Evolutionary conservation across 2,888 invertebrate genomes (phyloP).

Genomic region (Mythimna lalbum): DNA sequence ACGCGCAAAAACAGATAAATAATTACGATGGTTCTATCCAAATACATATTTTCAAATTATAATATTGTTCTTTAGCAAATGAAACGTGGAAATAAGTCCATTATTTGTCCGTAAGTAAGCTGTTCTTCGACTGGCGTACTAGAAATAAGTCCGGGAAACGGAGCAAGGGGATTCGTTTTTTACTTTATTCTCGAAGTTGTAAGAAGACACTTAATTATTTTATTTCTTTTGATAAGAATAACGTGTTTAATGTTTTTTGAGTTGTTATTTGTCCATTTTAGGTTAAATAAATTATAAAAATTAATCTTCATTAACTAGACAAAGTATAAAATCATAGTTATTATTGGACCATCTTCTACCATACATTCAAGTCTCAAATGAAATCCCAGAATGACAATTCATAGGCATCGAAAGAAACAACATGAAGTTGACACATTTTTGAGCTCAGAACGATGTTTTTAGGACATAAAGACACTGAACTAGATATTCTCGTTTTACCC

Average conservation of each 20-base stretch:
- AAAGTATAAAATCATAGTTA: too few relatives aligned
- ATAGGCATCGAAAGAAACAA: neutral
- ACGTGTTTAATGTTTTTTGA: slow-evolving; percentile 18
- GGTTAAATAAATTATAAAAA: neutral
- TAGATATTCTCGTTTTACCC: slow-evolving; percentile 3
- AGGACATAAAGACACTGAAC: slow-evolving; percentile 8
- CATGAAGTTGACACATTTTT: neutral
- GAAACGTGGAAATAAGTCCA: slow-evolving; percentile 33
- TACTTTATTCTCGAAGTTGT: slow-evolving; percentile 43
- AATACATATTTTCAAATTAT: slow-evolving; percentile 6
- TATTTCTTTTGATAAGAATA: slow-evolving; percentile 36
- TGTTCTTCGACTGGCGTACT: slow-evolving; percentile 33
- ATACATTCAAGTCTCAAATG: neutral
- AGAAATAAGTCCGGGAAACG: slow-evolving; percentile 37
- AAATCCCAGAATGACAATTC: neutral
- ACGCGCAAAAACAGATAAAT: slow-evolving; percentile 2
- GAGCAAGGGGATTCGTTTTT: slow-evolving; percentile 27
- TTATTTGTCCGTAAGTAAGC: slow-evolving; percentile 47
- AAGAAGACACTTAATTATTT: slow-evolving; percentile 31
- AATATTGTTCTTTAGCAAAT: slow-evolving; percentile 16
- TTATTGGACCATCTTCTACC: neutral
- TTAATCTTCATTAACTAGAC: neutral
- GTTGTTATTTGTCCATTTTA: neutral
- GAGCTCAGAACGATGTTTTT: slow-evolving; percentile 2
- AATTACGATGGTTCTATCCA: neutral